These are phyloP conservation scores for Accipiter cooperii DNA, from an alignment of 2,113 vertebrate genomes.

Conservation along the genomic window DNA sequence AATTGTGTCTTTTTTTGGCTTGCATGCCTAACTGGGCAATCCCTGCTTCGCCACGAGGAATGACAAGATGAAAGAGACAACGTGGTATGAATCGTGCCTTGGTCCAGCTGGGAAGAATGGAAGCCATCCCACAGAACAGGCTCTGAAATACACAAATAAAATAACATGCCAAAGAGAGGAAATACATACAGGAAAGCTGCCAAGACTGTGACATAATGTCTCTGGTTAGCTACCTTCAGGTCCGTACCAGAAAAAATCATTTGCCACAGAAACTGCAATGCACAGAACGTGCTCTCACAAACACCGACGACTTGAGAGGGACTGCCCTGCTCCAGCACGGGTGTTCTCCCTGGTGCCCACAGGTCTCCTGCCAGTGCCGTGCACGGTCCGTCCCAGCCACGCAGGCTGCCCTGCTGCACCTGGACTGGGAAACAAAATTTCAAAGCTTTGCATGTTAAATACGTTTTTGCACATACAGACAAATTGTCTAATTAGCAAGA, in stretches of 20 bases:
- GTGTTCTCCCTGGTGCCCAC: rapidly evolving
- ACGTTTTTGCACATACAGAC: rapidly evolving
- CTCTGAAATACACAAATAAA: not conserved
- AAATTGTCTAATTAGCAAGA: rapidly evolving
- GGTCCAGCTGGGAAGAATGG: not conserved
- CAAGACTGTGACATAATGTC: not conserved
- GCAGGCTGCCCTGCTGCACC: not conserved
- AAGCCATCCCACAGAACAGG: not conserved
- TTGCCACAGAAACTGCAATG: not conserved
- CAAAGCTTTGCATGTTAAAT: not conserved
- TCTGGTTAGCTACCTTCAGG: not conserved
- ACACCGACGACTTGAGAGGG: rapidly evolving
- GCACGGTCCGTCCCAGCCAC: not conserved
- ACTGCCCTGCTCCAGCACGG: not conserved
- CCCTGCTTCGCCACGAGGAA: not conserved
- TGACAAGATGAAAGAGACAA: not conserved
- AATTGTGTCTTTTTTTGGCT: not conserved
- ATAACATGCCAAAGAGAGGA: not conserved
- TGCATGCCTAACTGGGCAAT: not conserved
- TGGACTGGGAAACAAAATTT: not conserved
- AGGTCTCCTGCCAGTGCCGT: not conserved
- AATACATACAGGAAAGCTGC: not conserved
- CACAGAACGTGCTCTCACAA: not conserved
- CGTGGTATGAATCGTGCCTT: not conserved
- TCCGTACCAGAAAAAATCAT: not conserved